A percentile compares a stretch with the other conserved stretches of the same genome.
Evolutionary conservation across 92 coral and sea anemone species (phyloP).

Genomic region (Zoanthus solanderi): DNA sequence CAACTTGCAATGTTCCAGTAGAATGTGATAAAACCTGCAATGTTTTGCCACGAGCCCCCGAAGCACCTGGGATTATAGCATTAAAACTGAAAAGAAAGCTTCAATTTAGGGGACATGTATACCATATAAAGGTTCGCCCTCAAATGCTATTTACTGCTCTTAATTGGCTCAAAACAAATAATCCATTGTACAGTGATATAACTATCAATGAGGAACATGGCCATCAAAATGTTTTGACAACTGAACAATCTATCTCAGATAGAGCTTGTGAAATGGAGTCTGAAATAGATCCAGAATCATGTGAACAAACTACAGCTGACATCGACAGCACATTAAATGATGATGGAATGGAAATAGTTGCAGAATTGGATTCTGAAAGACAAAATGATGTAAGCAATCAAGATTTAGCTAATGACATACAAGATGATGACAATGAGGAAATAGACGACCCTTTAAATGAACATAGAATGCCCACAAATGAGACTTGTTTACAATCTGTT

Average conservation of each 20-base stretch:
- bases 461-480: conserved; percentile 57
- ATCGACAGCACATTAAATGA: background rate
- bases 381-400: conserved; percentile 29
- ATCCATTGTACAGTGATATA: conserved; percentile 62
- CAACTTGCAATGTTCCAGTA: conserved; percentile 64
- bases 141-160: conserved; percentile 45
- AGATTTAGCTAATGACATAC: conserved; percentile 31
- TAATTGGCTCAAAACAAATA: conserved; percentile 54
- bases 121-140: conserved; percentile 68
- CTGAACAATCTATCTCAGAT: background rate
- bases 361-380: conserved; percentile 21
- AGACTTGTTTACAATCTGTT: conserved; percentile 72
- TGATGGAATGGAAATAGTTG: conserved; percentile 12
- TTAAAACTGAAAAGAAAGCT: conserved; percentile 66
- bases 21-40: conserved; percentile 77
- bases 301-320: conserved; percentile 14
- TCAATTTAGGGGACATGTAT: conserved; percentile 81
- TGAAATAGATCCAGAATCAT: conserved; percentile 15
- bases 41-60: conserved; percentile 75
- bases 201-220: conserved; percentile 21
- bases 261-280: background rate
- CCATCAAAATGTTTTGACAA: conserved; percentile 11
- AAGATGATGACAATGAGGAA: conserved; percentile 51
- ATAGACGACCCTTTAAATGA: conserved; percentile 69
- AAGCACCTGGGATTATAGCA: conserved; percentile 68